phyloP scores from a whole-genome alignment of 2,797 vertebrate species.

The Avahi laniger region DNA sequence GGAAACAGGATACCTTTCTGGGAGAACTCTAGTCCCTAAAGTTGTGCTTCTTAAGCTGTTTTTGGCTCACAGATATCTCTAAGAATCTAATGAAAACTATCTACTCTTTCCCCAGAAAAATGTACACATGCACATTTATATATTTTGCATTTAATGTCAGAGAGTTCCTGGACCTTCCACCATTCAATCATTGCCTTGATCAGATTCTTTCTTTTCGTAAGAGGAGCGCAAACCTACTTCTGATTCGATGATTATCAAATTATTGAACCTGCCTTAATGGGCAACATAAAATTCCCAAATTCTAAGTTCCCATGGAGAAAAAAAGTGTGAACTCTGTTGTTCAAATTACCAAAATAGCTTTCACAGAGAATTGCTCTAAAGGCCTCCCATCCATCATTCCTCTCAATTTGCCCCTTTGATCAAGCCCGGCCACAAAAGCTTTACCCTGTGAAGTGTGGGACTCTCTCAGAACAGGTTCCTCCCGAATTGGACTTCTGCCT shows the following conservation, averaged over 20 bases:
- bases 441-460: neutral
- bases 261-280: neutral
- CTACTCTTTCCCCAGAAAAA: neutral
- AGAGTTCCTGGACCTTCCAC: neutral
- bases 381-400: neutral
- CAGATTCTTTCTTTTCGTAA: neutral
- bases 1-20: neutral
- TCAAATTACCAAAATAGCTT: neutral
- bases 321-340: neutral
- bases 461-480: neutral
- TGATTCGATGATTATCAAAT: neutral
- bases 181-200: neutral
- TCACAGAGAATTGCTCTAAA: neutral
- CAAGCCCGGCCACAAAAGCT: neutral
- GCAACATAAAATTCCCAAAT: neutral
- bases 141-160: neutral
- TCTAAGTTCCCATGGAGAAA: neutral
- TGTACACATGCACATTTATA: neutral
- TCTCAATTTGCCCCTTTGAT: neutral
- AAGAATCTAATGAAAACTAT: neutral
- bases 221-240: neutral
- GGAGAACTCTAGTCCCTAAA: neutral
- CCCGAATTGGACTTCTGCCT: neutral
- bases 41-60: slow-evolving; percentile 1
- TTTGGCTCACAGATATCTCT: neutral